phyloP scores from a whole-genome alignment of 2,113 vertebrate species.

The Tachuris rubrigastra region DNA sequence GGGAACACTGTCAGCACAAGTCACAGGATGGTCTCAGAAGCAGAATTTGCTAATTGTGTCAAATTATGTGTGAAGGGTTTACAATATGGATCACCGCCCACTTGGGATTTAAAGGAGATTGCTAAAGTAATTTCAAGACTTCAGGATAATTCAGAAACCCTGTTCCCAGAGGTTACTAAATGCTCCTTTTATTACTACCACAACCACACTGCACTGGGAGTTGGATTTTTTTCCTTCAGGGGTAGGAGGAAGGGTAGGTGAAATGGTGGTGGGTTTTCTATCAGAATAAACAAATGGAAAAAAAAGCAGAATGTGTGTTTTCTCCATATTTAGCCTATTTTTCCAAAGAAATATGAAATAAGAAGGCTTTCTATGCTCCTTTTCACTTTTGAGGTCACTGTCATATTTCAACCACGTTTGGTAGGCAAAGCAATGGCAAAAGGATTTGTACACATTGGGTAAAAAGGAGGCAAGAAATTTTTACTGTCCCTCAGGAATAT shows the following conservation, averaged over 20 bases:
- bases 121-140: conserved; percentile 34
- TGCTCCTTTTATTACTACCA: not conserved
- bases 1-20: not conserved
- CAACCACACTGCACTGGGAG: not conserved
- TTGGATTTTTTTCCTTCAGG: not conserved
- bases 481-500: not conserved
- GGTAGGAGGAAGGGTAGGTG: not conserved
- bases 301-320: not conserved
- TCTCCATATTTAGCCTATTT: not conserved
- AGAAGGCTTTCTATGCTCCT: not conserved
- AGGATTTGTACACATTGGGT: not conserved
- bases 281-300: not conserved
- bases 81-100: conserved; percentile 40
- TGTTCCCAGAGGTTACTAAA: conserved; percentile 6
- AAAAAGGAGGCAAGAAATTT: not conserved
- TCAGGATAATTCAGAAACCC: conserved; percentile 9
- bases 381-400: not conserved
- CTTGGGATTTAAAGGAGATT: conserved; percentile 38
- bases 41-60: conserved; percentile 36
- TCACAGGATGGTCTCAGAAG: conserved; percentile 22
- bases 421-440: not conserved
- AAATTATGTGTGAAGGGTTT: conserved; percentile 38
- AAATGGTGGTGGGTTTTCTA: not conserved
- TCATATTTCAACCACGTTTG: not conserved
- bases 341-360: not conserved